Percentiles rank a stretch among this genome's conserved stretches.
Evolutionary conservation across 2,888 invertebrate genomes (phyloP).

Genomic region (Pantelozetes paolii): DNA sequence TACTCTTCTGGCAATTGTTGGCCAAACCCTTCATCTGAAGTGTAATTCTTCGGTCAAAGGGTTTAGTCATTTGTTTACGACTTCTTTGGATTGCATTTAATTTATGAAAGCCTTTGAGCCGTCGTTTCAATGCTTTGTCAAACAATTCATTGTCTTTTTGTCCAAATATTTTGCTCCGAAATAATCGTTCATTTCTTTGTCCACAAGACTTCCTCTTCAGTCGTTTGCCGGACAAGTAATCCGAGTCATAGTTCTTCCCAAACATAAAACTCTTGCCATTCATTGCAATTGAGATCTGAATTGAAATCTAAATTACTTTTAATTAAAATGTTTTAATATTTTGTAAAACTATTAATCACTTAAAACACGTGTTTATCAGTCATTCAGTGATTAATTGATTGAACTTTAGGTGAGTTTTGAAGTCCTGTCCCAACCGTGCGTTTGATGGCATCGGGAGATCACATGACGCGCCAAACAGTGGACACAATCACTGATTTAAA

Average conservation of each 20-base stretch:
- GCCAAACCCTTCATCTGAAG: not conserved
- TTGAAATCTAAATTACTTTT: not conserved
- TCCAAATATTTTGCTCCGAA: not conserved
- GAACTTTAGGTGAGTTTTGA: not conserved
- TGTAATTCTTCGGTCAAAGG: not conserved
- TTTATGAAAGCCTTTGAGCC: too few relatives aligned
- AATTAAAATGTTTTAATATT: too few relatives aligned
- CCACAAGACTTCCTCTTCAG: not conserved
- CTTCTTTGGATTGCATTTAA: not conserved
- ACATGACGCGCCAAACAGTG: too few relatives aligned
- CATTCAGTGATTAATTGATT: too few relatives aligned
- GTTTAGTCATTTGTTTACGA: not conserved
- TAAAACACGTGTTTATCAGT: too few relatives aligned
- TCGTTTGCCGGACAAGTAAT: constrained; percentile 16
- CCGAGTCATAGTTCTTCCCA: constrained; percentile 20
- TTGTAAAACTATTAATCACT: too few relatives aligned
- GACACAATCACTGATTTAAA: too few relatives aligned
- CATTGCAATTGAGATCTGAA: not conserved
- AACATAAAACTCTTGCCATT: constrained; percentile 3
- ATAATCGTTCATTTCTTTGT: not conserved
- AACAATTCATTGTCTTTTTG: not conserved
- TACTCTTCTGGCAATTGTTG: not conserved
- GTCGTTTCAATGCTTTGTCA: not conserved
- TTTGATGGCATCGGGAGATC: too few relatives aligned
- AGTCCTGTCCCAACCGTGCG: too few relatives aligned